These are phyloP conservation scores for Peromyscus californicus DNA, from an alignment of 2,113 vertebrate genomes.

Conservation along the genomic window DNA sequence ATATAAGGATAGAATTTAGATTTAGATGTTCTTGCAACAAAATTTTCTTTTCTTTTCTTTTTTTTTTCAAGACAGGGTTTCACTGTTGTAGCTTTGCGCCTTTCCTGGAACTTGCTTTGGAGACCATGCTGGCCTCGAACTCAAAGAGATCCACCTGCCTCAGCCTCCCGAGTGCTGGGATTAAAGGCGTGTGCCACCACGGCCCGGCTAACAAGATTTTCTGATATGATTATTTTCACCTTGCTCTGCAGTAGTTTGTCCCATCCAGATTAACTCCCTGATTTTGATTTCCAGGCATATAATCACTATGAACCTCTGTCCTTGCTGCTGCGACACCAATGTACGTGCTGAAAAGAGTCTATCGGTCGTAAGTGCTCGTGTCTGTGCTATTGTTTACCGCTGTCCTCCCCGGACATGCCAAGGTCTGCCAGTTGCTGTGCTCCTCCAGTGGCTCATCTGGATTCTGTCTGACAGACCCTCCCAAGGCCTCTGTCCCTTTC, in stretches of 20 bases:
- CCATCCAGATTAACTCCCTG: background rate
- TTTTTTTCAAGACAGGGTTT: too few relatives aligned
- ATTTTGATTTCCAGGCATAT: background rate
- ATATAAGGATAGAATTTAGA: background rate
- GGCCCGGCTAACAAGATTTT: background rate
- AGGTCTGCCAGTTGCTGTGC: too few relatives aligned
- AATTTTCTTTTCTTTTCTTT: too few relatives aligned
- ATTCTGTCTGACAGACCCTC: background rate
- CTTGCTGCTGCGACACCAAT: too few relatives aligned
- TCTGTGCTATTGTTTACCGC: fast-evolving
- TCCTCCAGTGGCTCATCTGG: background rate
- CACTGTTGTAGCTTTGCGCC: too few relatives aligned
- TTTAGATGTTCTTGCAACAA: background rate
- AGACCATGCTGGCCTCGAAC: too few relatives aligned
- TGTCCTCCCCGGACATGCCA: background rate
- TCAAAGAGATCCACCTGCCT: too few relatives aligned
- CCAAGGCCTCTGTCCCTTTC: background rate
- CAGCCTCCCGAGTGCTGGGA: too few relatives aligned
- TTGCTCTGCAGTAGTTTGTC: background rate
- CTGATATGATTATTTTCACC: background rate
- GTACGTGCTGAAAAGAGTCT: background rate
- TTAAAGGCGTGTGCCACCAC: too few relatives aligned
- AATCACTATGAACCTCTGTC: background rate
- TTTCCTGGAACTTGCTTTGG: too few relatives aligned
- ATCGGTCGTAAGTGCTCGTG: background rate